These are phyloP conservation scores for Gorsachius goisagi DNA, from an alignment of 2,113 vertebrate species.

Conservation along the genomic window DNA sequence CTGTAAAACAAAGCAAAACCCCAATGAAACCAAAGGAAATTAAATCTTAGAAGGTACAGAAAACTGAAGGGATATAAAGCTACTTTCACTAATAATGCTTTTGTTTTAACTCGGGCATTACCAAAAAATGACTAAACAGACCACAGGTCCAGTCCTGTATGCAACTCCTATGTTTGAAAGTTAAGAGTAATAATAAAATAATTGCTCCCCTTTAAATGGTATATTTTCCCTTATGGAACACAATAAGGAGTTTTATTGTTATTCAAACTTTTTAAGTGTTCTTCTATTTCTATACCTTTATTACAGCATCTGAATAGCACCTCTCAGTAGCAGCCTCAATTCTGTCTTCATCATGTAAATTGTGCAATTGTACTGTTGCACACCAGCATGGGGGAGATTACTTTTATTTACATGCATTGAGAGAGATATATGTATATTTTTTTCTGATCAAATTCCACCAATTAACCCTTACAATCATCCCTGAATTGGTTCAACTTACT, in stretches of 20 bases:
- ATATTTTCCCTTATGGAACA: neutral
- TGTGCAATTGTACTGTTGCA: neutral
- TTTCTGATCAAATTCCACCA: neutral
- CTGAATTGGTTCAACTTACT: neutral
- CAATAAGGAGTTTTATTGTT: neutral
- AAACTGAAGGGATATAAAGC: neutral
- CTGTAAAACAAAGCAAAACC: neutral
- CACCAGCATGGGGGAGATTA: neutral
- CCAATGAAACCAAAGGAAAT: neutral
- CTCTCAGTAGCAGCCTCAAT: neutral
- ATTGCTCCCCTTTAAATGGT: neutral
- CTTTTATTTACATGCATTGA: neutral
- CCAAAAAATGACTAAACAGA: neutral
- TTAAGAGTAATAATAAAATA: neutral
- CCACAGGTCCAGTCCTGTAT: neutral
- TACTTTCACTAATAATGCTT: neutral
- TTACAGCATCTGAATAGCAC: neutral
- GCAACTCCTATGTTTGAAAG: neutral
- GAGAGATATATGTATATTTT: neutral
- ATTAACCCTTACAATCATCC: neutral
- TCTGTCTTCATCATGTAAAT: neutral
- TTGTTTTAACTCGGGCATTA: neutral
- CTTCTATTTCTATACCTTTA: neutral
- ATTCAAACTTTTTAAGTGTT: neutral
- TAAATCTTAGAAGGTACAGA: neutral